phyloP scores from a whole-genome alignment of 2,113 vertebrate species.

The Phrynocephalus versicolor region DNA sequence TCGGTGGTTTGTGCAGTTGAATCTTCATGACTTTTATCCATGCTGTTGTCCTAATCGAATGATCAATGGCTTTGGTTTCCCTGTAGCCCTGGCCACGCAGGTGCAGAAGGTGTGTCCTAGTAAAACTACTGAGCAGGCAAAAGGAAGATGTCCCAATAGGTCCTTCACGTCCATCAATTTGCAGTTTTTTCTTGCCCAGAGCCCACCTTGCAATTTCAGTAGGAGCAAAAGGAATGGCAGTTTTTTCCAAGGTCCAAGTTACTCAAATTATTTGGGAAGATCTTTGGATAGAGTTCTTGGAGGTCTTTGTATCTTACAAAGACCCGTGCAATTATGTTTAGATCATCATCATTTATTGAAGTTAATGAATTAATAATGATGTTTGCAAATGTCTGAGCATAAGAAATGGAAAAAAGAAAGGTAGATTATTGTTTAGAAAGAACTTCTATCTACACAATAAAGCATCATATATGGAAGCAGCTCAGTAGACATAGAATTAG shows the following conservation, averaged over 20 bases:
- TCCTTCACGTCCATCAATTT: too few relatives aligned
- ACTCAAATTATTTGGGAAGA: neutral
- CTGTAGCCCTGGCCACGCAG: too few relatives aligned
- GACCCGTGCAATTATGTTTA: conserved; percentile 8
- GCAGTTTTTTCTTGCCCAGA: too few relatives aligned
- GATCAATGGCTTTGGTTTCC: too few relatives aligned
- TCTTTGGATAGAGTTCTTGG: conserved; percentile 28
- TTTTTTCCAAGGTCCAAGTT: neutral
- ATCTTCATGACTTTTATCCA: too few relatives aligned
- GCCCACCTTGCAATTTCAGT: too few relatives aligned
- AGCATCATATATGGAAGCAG: conserved; percentile 50
- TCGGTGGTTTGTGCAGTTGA: too few relatives aligned
- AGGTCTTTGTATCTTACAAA: conserved; percentile 39
- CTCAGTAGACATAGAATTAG: conserved; percentile 53
- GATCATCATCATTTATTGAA: conserved; percentile 39
- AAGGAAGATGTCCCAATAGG: too few relatives aligned
- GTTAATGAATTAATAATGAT: conserved; percentile 57
- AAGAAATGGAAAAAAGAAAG: conserved; percentile 44
- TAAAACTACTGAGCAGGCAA: too few relatives aligned
- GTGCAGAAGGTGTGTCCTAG: too few relatives aligned
- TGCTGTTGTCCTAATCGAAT: too few relatives aligned
- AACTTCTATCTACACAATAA: conserved; percentile 36
- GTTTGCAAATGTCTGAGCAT: conserved; percentile 54
- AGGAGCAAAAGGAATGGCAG: too few relatives aligned
- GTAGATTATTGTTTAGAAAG: conserved; percentile 39